A percentile compares a stretch with the other conserved stretches of the same genome.
These are phyloP conservation scores for Zaprionus tsacasi DNA, from an alignment of 1,140 invertebrate species.

Conservation along the genomic window DNA sequence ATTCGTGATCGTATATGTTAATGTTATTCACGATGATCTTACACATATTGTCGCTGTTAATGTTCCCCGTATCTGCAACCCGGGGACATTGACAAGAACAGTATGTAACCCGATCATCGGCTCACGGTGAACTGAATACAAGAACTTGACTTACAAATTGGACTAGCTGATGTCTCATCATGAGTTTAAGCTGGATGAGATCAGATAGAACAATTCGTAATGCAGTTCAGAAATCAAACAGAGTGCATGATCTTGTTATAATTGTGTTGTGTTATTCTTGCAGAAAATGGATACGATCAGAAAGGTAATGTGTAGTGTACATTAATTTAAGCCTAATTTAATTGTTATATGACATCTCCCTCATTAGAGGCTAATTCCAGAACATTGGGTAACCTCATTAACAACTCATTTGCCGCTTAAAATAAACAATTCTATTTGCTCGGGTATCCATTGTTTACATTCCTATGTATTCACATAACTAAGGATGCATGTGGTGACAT, in stretches of 20 bases:
- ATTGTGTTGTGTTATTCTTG: too few species aligned
- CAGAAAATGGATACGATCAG: too few species aligned
- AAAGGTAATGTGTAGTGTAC: too few species aligned
- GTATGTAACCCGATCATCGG: neutral
- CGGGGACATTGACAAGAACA: neutral
- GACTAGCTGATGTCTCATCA: slow-evolving; percentile 9
- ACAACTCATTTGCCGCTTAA: slow-evolving; percentile 3
- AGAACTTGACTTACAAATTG: slow-evolving; percentile 5
- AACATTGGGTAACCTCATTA: slow-evolving; percentile 17
- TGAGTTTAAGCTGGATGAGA: neutral
- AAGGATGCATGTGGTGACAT: neutral
- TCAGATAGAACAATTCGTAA: slow-evolving; percentile 16
- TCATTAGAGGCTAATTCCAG: neutral
- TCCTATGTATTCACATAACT: slow-evolving; percentile 40
- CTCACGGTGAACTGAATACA: neutral
- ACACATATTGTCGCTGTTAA: neutral
- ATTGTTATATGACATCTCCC: neutral
- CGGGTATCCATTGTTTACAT: slow-evolving; percentile 9
- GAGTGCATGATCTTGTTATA: neutral
- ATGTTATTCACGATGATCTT: neutral
- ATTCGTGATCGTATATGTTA: neutral
- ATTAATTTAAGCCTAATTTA: neutral
- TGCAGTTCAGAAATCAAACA: slow-evolving; percentile 1
- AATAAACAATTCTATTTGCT: slow-evolving; percentile 16
- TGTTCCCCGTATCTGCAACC: neutral